Base-by-base conservation (phyloP, 35 echinoderm and acorn worm genomes). In the Anneissia japonica region DNA sequence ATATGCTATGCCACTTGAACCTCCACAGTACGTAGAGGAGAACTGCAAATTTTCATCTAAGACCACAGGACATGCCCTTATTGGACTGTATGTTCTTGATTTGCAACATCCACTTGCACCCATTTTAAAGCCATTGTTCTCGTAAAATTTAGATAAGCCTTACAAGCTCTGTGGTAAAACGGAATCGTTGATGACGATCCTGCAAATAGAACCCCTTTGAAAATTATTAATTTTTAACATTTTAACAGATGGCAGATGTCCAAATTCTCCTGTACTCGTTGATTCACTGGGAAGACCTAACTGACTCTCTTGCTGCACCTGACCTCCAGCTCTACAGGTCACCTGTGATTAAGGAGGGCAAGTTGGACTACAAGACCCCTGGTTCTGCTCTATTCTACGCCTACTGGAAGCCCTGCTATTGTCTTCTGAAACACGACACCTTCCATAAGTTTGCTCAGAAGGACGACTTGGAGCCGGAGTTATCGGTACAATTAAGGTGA, bases 221-320 rank as follows among this genome's bases (percentile, higher is more conserved):
- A n/a, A n/a, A n/a, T 6, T 64, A 9, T 64, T 9, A 31, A 36
- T 34, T 43, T 55, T 74, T 36, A 34, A 32, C 13, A 46, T n/a
- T 75, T 9, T 76, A 32, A 4, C 46, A 93, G 91, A 81, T 89
- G 74, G 78, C 85, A n/a, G 86, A 93, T 17, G 84, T 88, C 0
- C 77, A 81, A 77, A 35, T 93, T 0, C 82, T 89, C 35, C 91
- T 93, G 7, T 93, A 93, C 82, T 89, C 75, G 46, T 83, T 93
- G 17, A 40, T 93, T 30, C 91, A 93, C 86, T 93, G 91, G 91
- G 91, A 93, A 73, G 91, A 93, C 46, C 37, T 93, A 0, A 45
- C 77, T 16, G 87, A 93, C 82, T 84, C 81, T 55, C 46, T 55
- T 32, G 80, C 74, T 30, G 77, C 75, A 4, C 74, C 86, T 85